Conservation (phyloP, 2,113 vertebrate genomes). For the Chaenogobius annularis region DNA sequence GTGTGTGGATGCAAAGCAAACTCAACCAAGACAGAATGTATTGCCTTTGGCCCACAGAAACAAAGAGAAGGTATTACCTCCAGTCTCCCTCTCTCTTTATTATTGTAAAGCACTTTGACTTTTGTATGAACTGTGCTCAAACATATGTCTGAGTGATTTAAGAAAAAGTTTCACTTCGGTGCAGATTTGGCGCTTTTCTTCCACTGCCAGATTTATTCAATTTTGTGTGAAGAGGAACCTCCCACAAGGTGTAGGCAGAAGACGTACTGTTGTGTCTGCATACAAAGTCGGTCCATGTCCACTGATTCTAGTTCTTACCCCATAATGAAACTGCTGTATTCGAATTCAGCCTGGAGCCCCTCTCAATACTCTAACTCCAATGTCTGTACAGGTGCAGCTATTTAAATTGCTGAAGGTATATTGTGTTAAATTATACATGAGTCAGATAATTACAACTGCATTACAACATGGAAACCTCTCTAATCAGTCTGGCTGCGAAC, state of each 20-base stretch:
- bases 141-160: neutral
- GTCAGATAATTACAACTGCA: constrained; percentile 29
- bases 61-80: no score
- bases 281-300: constrained; percentile 3
- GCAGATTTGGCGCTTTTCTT: neutral
- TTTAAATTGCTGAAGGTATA: constrained; percentile 25
- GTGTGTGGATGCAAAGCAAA: no score
- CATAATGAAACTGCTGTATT: constrained; percentile 8
- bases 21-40: no score
- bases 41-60: no score
- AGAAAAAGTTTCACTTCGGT: neutral
- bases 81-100: no score
- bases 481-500: constrained; percentile 17
- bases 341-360: constrained; percentile 23
- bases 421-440: constrained; percentile 48
- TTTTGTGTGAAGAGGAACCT: no score
- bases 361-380: constrained; percentile 22
- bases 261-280: neutral
- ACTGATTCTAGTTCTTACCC: neutral
- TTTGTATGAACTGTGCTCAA: no score
- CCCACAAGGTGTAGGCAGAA: neutral
- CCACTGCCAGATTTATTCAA: neutral
- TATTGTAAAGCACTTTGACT: no score
- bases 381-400: constrained; percentile 31
- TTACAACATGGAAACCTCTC: constrained; percentile 24